Evolutionary conservation across 2,113 vertebrate genomes (phyloP).

Genomic region (Tragelaphus strepsiceros): DNA sequence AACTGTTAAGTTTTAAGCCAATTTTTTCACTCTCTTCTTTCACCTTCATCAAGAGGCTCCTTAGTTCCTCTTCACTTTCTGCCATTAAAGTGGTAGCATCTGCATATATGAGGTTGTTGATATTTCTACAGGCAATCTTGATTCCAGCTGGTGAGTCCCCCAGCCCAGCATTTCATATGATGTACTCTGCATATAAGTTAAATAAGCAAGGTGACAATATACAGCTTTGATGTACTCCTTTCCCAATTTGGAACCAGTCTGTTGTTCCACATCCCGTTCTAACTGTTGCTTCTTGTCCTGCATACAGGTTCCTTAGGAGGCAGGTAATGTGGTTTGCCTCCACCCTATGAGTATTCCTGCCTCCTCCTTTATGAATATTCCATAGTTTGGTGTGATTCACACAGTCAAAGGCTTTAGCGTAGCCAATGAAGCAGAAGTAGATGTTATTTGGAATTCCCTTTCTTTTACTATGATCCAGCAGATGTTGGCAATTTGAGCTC

Average conservation of each 20-base stretch:
- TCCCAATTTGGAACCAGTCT: not conserved
- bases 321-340: not conserved
- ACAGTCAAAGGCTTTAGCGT: not conserved
- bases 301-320: not conserved
- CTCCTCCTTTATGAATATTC: not conserved
- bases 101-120: not conserved
- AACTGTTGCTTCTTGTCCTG: not conserved
- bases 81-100: not conserved
- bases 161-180: not conserved
- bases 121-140: not conserved
- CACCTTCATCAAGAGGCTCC: not conserved
- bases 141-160: not conserved
- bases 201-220: not conserved
- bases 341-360: not conserved
- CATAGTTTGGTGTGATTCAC: not conserved
- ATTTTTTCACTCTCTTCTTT: not conserved
- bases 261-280: accelerated
- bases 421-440: not conserved
- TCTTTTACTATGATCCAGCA: not conserved
- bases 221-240: not conserved
- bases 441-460: not conserved
- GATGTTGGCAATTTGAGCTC: not conserved
- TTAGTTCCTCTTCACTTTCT: not conserved
- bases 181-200: not conserved
- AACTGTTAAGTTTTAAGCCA: not conserved